Conservation (phyloP, 2,888 invertebrate genomes). For the Helleia helle region DNA sequence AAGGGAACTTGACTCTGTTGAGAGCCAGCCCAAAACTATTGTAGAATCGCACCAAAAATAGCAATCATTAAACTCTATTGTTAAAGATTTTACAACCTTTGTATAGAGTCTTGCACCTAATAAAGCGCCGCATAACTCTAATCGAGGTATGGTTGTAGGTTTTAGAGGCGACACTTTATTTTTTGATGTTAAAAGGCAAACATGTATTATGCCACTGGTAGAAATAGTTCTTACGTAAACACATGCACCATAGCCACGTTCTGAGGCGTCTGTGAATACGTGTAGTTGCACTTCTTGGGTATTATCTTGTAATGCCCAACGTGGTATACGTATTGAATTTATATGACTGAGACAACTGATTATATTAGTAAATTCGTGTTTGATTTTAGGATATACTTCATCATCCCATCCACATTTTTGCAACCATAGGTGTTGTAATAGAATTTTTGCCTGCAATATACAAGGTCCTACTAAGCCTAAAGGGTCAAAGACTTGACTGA, state of each 20-base stretch:
- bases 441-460: conserved; percentile 4
- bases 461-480: conserved; percentile 5
- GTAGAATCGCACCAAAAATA: no score
- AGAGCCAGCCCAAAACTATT: no score
- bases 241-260: background rate
- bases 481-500: conserved; percentile 1
- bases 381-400: background rate
- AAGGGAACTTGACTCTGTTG: no score
- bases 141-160: no score
- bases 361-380: background rate
- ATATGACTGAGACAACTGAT: background rate
- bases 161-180: no score
- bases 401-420: conserved; percentile 1
- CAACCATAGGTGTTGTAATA: conserved; percentile 1
- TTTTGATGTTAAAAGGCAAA: no score
- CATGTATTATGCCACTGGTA: no score
- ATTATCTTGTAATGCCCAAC: background rate
- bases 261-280: background rate
- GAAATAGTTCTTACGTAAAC: background rate
- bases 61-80: no score
- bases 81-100: no score
- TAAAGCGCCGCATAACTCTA: no score
- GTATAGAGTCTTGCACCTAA: no score
- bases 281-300: background rate
- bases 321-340: background rate